Percentiles rank a stretch among this genome's conserved stretches.
Evolutionary conservation across 2,888 invertebrate genomes (phyloP).

Genomic region (Mayetiola destructor): DNA sequence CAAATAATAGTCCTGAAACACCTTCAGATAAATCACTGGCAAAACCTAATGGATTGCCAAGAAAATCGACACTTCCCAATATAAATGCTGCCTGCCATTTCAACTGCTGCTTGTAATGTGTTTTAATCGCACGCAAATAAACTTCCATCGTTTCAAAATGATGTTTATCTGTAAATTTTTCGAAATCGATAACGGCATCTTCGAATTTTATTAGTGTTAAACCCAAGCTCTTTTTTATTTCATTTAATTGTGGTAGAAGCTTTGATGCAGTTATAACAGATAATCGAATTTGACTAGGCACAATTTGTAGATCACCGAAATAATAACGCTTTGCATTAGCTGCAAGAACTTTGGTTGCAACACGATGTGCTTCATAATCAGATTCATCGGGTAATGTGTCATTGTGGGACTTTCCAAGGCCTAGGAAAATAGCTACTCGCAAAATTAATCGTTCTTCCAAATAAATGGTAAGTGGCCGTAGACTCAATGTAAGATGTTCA

Average conservation of each 20-base stretch:
- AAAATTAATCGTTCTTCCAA: slow-evolving; percentile 76
- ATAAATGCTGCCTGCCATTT: slow-evolving; percentile 93
- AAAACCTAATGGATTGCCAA: slow-evolving; percentile 93
- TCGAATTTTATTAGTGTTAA: slow-evolving; percentile 89
- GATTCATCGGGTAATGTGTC: slow-evolving; percentile 56
- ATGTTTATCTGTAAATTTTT: slow-evolving; percentile 74
- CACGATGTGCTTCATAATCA: slow-evolving; percentile 65
- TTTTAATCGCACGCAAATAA: slow-evolving; percentile 62
- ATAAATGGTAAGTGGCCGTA: slow-evolving; percentile 70
- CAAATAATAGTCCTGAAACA: slow-evolving; percentile 76
- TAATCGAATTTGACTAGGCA: slow-evolving; percentile 67
- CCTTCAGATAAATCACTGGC: slow-evolving; percentile 94
- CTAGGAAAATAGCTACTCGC: slow-evolving; percentile 51
- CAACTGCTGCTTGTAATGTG: slow-evolving; percentile 79
- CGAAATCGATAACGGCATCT: slow-evolving; percentile 84
- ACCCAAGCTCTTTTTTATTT: slow-evolving; percentile 71
- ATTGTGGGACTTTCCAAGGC: slow-evolving; percentile 43
- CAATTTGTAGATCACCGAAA: slow-evolving; percentile 66
- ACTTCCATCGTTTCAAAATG: slow-evolving; percentile 84
- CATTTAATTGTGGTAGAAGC: slow-evolving; percentile 56
- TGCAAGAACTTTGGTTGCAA: slow-evolving; percentile 65
- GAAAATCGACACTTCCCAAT: slow-evolving; percentile 89
- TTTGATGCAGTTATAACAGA: slow-evolving; percentile 82
- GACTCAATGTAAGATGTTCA: slow-evolving; percentile 65
- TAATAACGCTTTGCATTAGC: slow-evolving; percentile 73